These are phyloP conservation scores for Sipha maydis DNA, from an alignment of 2,888 invertebrate species.

Conservation along the genomic window DNA sequence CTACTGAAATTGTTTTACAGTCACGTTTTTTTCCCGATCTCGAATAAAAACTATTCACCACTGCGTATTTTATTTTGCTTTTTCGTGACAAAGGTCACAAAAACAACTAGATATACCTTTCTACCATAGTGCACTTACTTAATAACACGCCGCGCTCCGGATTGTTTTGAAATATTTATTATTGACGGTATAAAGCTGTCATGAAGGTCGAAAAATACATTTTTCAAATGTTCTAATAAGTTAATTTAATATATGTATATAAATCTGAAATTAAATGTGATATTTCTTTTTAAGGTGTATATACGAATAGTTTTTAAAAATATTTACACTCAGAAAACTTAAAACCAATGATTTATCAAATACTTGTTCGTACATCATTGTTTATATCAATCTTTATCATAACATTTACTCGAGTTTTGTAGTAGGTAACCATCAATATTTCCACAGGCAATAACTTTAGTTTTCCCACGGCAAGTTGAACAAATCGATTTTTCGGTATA, in stretches of 20 bases:
- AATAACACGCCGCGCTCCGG: conserved; percentile 18
- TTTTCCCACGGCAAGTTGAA: neutral
- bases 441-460: neutral
- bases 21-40: neutral
- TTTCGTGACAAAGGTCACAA: conserved; percentile 35
- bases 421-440: too few species aligned
- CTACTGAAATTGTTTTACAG: neutral
- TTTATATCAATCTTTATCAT: too few species aligned
- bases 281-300: neutral
- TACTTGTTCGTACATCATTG: too few species aligned
- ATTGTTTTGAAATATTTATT: conserved; percentile 39
- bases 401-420: too few species aligned
- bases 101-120: neutral
- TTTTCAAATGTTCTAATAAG: neutral
- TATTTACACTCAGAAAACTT: too few species aligned
- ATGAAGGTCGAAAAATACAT: conserved; percentile 1
- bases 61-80: conserved; percentile 28
- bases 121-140: conserved; percentile 15
- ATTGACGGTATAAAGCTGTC: neutral
- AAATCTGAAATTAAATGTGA: neutral
- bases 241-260: neutral
- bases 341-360: too few species aligned
- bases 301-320: too few species aligned
- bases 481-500: neutral
- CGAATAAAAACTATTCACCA: conserved; percentile 20